Evolutionary conservation across 2,888 invertebrate genomes (phyloP).

Genomic region (Dynastes hyllus): DNA sequence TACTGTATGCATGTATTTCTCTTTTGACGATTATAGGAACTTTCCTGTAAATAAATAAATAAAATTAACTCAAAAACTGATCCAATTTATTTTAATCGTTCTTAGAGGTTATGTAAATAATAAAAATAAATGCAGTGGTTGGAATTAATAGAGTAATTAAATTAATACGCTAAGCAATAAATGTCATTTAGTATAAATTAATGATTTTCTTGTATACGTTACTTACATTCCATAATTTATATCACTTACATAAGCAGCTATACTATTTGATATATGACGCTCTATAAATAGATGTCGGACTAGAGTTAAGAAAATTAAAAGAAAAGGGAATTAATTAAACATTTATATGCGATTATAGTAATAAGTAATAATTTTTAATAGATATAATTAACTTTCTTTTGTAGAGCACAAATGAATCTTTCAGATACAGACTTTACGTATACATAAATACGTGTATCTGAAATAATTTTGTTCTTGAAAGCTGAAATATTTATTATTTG

Average conservation of each 20-base stretch:
- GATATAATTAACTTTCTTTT: background rate
- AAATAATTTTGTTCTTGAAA: too few relatives aligned
- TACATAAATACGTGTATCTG: too few relatives aligned
- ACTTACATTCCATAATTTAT: background rate
- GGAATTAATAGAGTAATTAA: conserved; percentile 3
- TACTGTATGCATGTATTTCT: too few relatives aligned
- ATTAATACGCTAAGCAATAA: conserved; percentile 2
- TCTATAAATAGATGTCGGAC: too few relatives aligned
- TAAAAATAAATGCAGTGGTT: background rate
- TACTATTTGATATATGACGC: background rate
- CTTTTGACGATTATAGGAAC: too few relatives aligned
- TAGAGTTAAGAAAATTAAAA: background rate
- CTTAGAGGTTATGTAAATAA: background rate
- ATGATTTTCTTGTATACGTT: background rate
- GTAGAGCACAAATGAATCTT: too few relatives aligned
- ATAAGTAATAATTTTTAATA: background rate
- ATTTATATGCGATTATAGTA: background rate
- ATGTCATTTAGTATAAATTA: conserved; percentile 16
- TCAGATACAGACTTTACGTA: too few relatives aligned
- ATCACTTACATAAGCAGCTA: background rate
- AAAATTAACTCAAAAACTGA: too few relatives aligned
- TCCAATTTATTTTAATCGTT: background rate
- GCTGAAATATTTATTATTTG: too few relatives aligned
- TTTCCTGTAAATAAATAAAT: too few relatives aligned
- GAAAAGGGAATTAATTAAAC: background rate